Conservation (phyloP, 2,797 vertebrate genomes). For the Sebastes miniatus region DNA sequence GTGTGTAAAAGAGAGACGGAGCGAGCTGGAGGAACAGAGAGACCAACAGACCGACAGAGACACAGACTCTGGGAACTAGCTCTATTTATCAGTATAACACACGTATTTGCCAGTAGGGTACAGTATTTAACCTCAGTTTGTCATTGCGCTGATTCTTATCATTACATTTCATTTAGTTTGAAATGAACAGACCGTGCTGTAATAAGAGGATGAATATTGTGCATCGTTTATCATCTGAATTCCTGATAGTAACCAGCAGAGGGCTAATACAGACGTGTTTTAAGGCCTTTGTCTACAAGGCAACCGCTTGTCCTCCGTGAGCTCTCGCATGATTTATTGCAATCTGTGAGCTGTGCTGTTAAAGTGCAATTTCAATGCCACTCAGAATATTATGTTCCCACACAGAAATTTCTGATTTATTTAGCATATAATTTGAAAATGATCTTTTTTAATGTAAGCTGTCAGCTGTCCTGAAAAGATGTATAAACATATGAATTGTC, state of each 20-base stretch:
- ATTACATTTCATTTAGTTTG: constrained; percentile 69
- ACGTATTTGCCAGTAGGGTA: constrained; percentile 74
- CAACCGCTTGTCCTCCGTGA: constrained; percentile 7
- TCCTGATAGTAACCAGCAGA: constrained; percentile 69
- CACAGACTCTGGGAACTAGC: constrained; percentile 48
- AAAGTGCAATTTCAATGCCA: constrained; percentile 3
- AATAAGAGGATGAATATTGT: constrained; percentile 50
- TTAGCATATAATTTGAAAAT: neutral
- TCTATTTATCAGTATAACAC: constrained; percentile 73
- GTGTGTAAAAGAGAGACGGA: constrained; percentile 7
- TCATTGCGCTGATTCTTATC: constrained; percentile 76
- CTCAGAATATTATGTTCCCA: neutral
- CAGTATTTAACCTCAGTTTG: constrained; percentile 78
- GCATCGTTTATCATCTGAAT: constrained; percentile 58
- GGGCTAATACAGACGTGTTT: constrained; percentile 60
- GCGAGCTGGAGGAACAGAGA: constrained; percentile 53
- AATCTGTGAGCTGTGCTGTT: neutral
- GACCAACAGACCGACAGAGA: constrained; percentile 55
- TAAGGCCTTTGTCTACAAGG: constrained; percentile 48
- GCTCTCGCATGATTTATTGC: constrained; percentile 29
- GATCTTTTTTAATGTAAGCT: neutral
- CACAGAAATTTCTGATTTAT: neutral
- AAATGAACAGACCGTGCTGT: constrained; percentile 46
- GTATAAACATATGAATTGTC: constrained; percentile 8
- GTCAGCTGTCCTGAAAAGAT: constrained; percentile 6